phyloP scores from a whole-genome alignment of 2,888 invertebrate genomes.

The Digitonthophagus gazella region DNA sequence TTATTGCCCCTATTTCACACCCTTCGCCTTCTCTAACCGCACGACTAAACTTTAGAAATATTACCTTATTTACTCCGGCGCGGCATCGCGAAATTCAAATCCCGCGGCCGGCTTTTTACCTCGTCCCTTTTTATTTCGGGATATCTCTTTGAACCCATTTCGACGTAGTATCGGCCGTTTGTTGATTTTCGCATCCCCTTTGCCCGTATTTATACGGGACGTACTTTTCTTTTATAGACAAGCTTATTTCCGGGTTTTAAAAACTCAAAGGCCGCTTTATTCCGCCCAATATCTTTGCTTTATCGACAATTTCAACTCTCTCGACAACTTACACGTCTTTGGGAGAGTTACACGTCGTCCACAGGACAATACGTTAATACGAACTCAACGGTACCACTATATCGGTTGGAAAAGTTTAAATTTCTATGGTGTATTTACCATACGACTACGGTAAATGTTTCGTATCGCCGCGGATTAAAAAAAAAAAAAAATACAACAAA shows the following conservation, averaged over 20 bases:
- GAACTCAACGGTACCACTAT: too few relatives aligned
- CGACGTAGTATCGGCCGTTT: neutral
- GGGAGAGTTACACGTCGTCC: too few relatives aligned
- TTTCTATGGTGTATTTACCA: too few relatives aligned
- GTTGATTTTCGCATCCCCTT: slow-evolving; percentile 8
- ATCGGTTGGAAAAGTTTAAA: too few relatives aligned
- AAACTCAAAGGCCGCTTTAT: slow-evolving; percentile 16
- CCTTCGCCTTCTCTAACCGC: slow-evolving; percentile 7
- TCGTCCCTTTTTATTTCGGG: neutral
- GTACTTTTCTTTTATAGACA: slow-evolving; percentile 13
- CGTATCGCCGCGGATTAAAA: too few relatives aligned
- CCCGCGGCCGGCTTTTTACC: neutral
- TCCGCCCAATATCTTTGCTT: slow-evolving; percentile 7
- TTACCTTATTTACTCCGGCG: neutral
- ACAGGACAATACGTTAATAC: too few relatives aligned
- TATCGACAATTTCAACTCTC: neutral
- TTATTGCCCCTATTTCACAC: slow-evolving; percentile 6
- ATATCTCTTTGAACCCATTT: neutral
- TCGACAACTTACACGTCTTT: too few relatives aligned
- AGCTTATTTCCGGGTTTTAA: slow-evolving; percentile 9
- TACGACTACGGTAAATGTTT: too few relatives aligned
- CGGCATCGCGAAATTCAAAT: slow-evolving; percentile 1
- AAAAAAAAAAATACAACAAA: too few relatives aligned
- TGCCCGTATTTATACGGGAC: slow-evolving; percentile 15
- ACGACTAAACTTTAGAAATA: slow-evolving; percentile 4